Percentiles rank a stretch among this genome's conserved stretches.
Conservation (phyloP, 2,888 invertebrate genomes). For the Mimas tiliae region DNA sequence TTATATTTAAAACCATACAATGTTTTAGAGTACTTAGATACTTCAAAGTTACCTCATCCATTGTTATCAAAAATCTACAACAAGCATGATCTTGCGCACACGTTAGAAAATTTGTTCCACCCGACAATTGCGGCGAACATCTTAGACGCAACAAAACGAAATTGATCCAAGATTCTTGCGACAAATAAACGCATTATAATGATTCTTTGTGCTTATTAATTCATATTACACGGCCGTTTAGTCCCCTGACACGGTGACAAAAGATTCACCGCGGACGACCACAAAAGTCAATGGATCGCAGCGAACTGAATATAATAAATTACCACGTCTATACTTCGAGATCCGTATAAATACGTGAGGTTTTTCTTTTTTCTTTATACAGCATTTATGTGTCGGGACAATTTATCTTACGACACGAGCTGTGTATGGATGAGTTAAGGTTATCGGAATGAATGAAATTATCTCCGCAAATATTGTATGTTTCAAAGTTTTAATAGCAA, state of each 20-base stretch:
- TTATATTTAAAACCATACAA: too few species aligned
- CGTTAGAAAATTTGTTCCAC: slow-evolving; percentile 79
- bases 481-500: not conserved
- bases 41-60: slow-evolving; percentile 36
- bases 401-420: slow-evolving; percentile 79
- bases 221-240: slow-evolving; percentile 84
- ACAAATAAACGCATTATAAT: slow-evolving; percentile 80
- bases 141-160: slow-evolving; percentile 62
- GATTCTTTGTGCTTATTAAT: slow-evolving; percentile 83
- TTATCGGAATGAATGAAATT: slow-evolving; percentile 55
- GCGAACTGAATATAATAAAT: slow-evolving; percentile 81
- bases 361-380: slow-evolving; percentile 69
- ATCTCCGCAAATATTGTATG: slow-evolving; percentile 35
- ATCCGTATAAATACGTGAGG: slow-evolving; percentile 64
- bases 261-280: slow-evolving; percentile 70
- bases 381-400: slow-evolving; percentile 72
- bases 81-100: slow-evolving; percentile 67
- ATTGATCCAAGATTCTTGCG: slow-evolving; percentile 56
- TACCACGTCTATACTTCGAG: slow-evolving; percentile 69
- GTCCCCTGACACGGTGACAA: slow-evolving; percentile 76
- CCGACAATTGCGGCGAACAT: slow-evolving; percentile 55
- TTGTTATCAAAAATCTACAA: slow-evolving; percentile 49
- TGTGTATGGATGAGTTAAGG: slow-evolving; percentile 70
- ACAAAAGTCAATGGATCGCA: slow-evolving; percentile 80
- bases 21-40: not conserved